Evolutionary conservation across 2,888 invertebrate genomes (phyloP), one percentile per base, ranked within the genome.

Genomic region (Cyclophora punctaria): DNA sequence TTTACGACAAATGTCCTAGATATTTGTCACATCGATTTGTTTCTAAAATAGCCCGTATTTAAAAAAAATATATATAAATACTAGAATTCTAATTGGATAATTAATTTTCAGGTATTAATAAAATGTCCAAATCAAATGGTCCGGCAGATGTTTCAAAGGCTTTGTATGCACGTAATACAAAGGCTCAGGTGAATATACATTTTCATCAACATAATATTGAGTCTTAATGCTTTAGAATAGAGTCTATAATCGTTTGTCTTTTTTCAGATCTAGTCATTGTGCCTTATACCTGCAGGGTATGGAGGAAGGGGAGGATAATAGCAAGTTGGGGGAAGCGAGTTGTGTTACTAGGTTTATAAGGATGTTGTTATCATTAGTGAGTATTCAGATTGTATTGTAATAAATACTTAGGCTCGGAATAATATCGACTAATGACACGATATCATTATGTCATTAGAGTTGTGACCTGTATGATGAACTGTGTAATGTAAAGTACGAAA

Each of bases 41-140:
- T 20, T 20, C 20, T 20, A 20, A 20, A 20, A 20, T 20, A 20
- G 20, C 20, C 20, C 20, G 20, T 20, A n/a, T n/a, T n/a, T n/a
- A n/a, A n/a, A n/a, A n/a, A n/a, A n/a, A n/a, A n/a, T n/a, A n/a
- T n/a, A n/a, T n/a, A 20, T 20, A 20, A 20, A 20, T 20, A 20
- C 1, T 20, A 20, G 1, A 20, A 20, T 20, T 20, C 20, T 20
- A 20, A 20, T 20, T 20, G 20, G 20, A 20, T 20, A 20, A 20
- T 20, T 37, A 37, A 48, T 54, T 59, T 66, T 54, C 92, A 94
- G 89, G 96, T 96, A 67, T 90, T 98, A 73, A 94, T 98, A 75
- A 97, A 97, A 81, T 98, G 98, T 82, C 97, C 98, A 40, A 98
- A 97, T 90, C 97, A 98, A 83, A 97, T 97, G 93, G 97, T 98